Base-by-base conservation (phyloP, 1,140 invertebrate species). In the Aphaenogaster rudis region DNA sequence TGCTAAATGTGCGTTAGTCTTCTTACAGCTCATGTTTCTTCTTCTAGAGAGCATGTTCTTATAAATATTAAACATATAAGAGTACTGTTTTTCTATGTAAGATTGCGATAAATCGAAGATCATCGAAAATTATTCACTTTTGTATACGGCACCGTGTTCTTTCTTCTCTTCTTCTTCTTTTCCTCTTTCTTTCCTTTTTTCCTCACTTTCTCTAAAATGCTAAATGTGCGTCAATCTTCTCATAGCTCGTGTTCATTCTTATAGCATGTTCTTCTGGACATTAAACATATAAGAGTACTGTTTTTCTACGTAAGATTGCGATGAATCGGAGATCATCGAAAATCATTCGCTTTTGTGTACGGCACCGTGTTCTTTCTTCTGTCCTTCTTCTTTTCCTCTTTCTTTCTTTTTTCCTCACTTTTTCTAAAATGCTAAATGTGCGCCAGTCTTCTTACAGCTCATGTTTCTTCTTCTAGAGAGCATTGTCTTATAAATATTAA, bases 141-240 rank as follows among this genome's bases (percentile, higher is more conserved):
- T 28, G 0, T 28, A 0, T 28, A 28, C 21, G 21, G 21, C 21
- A 28, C 21, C 21, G 21, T 28, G 21, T 63, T 33, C 11, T 61
- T 21, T 59, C 57, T 59, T 21, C 52, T 28, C 21, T 33, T 33
- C 57, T 59, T 59, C 5, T 5, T 61, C 13, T 39, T 39, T 42
- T 17, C 4, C 39, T 69, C 13, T 50, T 1, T 50, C 3, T 69
- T 48, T 45, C 6, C 11, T 59, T 13, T 5, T 67, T 8, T 28
- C 39, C 3, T 66, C 1, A 64, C 13, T 80, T 80, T 80, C 6
- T 54, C n/a, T 54, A 54, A 80, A 80, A 80, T 66, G 50, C 8
- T 11, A 50, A 17, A 67, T n/a, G 17, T 9, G 17, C 61, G 48
- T 42, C 45, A 11, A n/a, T 42, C 63, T 69, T 69, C 15, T 28